Evolutionary conservation across 2,113 vertebrate species (phyloP), one percentile per base, ranked within the genome.

Genomic region (Otus sunia): DNA sequence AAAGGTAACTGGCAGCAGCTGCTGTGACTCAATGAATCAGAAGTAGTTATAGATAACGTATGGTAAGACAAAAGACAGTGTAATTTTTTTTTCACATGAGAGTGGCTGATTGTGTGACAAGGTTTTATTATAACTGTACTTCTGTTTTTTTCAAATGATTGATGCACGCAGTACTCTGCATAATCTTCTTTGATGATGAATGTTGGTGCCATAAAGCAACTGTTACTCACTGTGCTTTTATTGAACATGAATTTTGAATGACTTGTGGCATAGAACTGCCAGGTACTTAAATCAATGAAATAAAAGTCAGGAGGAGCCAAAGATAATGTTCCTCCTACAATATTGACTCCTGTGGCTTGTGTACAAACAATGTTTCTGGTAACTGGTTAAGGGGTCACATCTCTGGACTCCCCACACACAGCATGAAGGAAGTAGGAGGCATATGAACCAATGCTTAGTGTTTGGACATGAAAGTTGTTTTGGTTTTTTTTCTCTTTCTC

Each of bases 171-270:
- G 39, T 86, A 60, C 27, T 84, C 78, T 83, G 62, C 47, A 56
- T 92, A 76, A 87, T 93, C 32, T 83, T 84, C 39, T 68, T 71
- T 0, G 5, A 17, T 91, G 90, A 92, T 80, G 55, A 60, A 83
- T 83, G 39, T 45, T 89, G 84, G 34, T 90, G 81, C 67, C 68
- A 30, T 55, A 53, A 83, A 88, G 45, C 56, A 79, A 21, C 23
- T 12, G 27, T 91, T 93, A 73, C 67, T 94, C 20, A 41, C 68
- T 55, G 52, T 82, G 66, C 69, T 88, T 22, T 86, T 89, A 89
- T 32, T 92, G 66, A 93, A 67, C 34, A 26, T 80, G 76, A 77
- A 83, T 95, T 94, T 97, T 94, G 59, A 96, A 85, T 89, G 32
- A 86, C 62, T 85, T 85, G 66, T 52, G 83, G 50, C 72, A 73